Evolutionary conservation across 2,888 invertebrate genomes (phyloP), one percentile per base, ranked within the genome.

Genomic region (Anthrax anthrax): DNA sequence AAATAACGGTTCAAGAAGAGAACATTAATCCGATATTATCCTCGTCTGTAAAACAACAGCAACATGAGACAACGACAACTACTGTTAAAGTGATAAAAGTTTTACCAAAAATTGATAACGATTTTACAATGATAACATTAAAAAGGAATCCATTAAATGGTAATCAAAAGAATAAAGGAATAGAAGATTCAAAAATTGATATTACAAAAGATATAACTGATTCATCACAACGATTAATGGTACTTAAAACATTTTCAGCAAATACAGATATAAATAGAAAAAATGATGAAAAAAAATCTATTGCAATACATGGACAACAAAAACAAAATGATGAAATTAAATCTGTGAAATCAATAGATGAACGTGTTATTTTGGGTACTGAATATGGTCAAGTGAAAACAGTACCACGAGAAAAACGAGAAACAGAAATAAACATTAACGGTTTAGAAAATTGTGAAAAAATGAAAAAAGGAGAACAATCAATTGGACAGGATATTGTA

Each of bases 361-460:
- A 67, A 54, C 63, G 66, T 45, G 64, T 67, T 47, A 67, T 67
- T 50, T 60, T 67, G 45, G 66, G 66, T 39, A 61, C 65, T 37
- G 67, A 62, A 47, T 57, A 57, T 23, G 23, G 8, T 23, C 10
- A 23, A 38, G 38, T 38, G 44, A 44, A 17, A 17, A 17, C 18
- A 14, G 18, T 38, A 13, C n/a, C 16, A n/a, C n/a, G n/a, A n/a
- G n/a, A n/a, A n/a, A n/a, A n/a, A n/a, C n/a, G n/a, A n/a, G n/a
- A n/a, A n/a, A n/a, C n/a, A n/a, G n/a, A n/a, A n/a, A n/a, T n/a
- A n/a, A n/a, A n/a, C n/a, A n/a, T n/a, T n/a, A n/a, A n/a, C n/a
- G n/a, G n/a, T n/a, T n/a, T n/a, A n/a, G n/a, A n/a, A n/a, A n/a
- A n/a, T n/a, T n/a, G n/a, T n/a, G n/a, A n/a, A n/a, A n/a, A n/a